phyloP scores from a whole-genome alignment of 1,140 invertebrate genomes.

The Drosophila novamexicana region DNA sequence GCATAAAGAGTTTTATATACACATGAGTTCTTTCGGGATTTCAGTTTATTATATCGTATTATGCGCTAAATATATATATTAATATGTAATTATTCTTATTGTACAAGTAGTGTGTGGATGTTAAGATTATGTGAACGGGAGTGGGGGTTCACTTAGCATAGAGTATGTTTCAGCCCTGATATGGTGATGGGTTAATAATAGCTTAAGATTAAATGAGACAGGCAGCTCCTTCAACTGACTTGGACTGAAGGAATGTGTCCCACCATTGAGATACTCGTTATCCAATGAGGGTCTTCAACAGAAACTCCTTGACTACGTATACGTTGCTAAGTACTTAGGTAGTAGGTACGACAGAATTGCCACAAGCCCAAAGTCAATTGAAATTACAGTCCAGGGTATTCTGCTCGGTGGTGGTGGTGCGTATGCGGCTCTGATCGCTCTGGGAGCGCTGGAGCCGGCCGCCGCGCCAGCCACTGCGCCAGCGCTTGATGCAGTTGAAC shows the following conservation, averaged over 20 bases:
- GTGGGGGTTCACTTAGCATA: slow-evolving; percentile 13
- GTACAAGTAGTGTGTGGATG: slow-evolving; percentile 33
- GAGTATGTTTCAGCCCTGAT: slow-evolving; percentile 51
- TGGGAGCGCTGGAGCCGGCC: slow-evolving; percentile 69
- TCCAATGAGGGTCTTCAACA: slow-evolving; percentile 11
- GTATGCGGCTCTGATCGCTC: slow-evolving; percentile 80
- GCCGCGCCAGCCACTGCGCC: slow-evolving; percentile 65
- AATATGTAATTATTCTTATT: slow-evolving; percentile 11
- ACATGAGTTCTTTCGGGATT: too few relatives aligned
- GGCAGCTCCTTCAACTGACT: slow-evolving; percentile 23
- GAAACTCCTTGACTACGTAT: slow-evolving; percentile 20
- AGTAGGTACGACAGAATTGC: slow-evolving; percentile 5
- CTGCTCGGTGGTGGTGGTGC: slow-evolving; percentile 76
- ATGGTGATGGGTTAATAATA: slow-evolving; percentile 43
- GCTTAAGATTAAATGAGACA: slow-evolving; percentile 27
- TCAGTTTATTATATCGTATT: too few relatives aligned
- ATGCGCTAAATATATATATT: not conserved
- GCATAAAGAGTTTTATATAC: too few relatives aligned
- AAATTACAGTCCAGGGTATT: slow-evolving; percentile 68
- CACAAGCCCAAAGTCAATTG: slow-evolving; percentile 33
- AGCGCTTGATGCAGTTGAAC: slow-evolving; percentile 72
- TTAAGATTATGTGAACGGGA: slow-evolving; percentile 43
- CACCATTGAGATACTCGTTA: slow-evolving; percentile 34
- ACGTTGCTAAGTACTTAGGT: slow-evolving; percentile 45
- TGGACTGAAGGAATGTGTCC: slow-evolving; percentile 32